phyloP scores from a whole-genome alignment of 1,140 invertebrate genomes.

The Sarcophaga peregrina region DNA sequence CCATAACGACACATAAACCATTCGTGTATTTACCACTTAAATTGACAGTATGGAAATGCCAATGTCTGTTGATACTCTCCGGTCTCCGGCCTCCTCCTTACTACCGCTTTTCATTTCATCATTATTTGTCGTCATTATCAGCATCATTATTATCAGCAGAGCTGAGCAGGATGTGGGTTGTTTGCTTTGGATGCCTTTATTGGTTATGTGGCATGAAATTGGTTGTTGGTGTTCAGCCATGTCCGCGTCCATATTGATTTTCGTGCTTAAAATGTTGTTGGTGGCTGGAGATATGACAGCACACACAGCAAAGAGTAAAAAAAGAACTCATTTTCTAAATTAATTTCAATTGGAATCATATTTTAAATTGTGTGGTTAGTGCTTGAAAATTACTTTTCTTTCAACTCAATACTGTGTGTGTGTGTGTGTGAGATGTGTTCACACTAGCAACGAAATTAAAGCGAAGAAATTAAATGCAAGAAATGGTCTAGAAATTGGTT shows the following conservation, averaged over 20 bases:
- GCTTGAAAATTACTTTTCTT: slow-evolving; percentile 31
- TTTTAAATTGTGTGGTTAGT: slow-evolving; percentile 42
- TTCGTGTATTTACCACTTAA: slow-evolving; percentile 39
- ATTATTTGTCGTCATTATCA: too few species aligned
- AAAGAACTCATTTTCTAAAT: slow-evolving; percentile 35
- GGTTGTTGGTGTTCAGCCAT: neutral
- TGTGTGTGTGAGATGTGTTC: neutral
- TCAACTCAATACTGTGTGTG: neutral
- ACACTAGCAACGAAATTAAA: neutral
- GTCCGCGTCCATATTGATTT: neutral
- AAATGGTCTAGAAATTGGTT: too few species aligned
- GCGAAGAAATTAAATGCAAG: too few species aligned
- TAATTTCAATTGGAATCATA: slow-evolving; percentile 39
- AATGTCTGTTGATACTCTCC: neutral
- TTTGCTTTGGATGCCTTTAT: neutral
- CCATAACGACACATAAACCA: slow-evolving; percentile 27
- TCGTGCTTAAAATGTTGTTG: neutral
- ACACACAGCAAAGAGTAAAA: neutral
- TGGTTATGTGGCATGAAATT: too few species aligned
- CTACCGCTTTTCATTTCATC: too few species aligned
- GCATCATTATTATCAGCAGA: too few species aligned
- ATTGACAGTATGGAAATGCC: slow-evolving; percentile 34
- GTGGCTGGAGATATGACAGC: neutral
- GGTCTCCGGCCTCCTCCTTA: too few species aligned
- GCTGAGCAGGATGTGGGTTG: slow-evolving; percentile 13